These are phyloP conservation scores for Pseudococcus longispinus DNA, from an alignment of 2,888 invertebrate species.

Conservation along the genomic window DNA sequence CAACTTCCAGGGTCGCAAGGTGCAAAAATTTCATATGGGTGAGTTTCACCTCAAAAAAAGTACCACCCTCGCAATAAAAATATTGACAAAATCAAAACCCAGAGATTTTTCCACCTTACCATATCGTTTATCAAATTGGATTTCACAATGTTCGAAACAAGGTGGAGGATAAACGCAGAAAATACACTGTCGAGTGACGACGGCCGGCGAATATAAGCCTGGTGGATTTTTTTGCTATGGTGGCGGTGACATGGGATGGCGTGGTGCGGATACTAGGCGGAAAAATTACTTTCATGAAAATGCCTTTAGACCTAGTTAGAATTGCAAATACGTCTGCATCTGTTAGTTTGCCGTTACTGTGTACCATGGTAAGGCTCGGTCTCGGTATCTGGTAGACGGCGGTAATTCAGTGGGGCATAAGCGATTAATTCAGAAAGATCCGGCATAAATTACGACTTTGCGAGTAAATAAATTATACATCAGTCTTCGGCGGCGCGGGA, in stretches of 20 bases:
- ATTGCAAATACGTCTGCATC: conserved; percentile 48
- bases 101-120: too few species aligned
- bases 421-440: conserved; percentile 47
- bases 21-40: too few species aligned
- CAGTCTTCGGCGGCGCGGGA: conserved; percentile 24
- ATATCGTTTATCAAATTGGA: too few species aligned
- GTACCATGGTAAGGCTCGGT: neutral
- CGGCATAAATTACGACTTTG: conserved; percentile 40
- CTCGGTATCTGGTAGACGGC: neutral
- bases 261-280: neutral
- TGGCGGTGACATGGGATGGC: neutral
- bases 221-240: neutral
- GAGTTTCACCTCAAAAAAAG: too few species aligned
- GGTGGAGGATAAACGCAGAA: neutral
- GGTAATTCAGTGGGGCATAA: conserved; percentile 36
- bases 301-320: conserved; percentile 32
- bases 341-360: neutral
- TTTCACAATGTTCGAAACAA: too few species aligned
- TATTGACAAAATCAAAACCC: too few species aligned
- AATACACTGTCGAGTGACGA: neutral
- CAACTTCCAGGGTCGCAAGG: too few species aligned
- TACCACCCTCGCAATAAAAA: too few species aligned
- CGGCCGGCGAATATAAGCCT: neutral
- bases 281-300: conserved; percentile 23
- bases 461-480: conserved; percentile 43